Conservation (phyloP, 2,888 invertebrate genomes). For the Brachyopa scutellaris region DNA sequence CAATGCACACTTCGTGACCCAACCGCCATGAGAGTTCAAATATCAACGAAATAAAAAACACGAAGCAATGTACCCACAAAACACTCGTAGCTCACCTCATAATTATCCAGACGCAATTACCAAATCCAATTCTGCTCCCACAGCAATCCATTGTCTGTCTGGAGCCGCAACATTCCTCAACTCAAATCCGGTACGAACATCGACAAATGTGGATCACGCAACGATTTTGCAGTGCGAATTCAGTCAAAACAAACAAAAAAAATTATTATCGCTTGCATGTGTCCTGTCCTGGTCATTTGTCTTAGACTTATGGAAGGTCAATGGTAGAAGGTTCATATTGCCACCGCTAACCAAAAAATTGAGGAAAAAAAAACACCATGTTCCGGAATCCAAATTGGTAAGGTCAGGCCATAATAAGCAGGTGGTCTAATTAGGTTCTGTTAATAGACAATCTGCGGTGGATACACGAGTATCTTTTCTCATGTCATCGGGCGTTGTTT, state of each 20-base stretch:
- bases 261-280: constrained; percentile 45
- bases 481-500: constrained; percentile 25
- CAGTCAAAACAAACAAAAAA: background rate
- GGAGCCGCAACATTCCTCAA: background rate
- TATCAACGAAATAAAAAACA: too few relatives aligned
- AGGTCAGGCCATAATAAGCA: constrained; percentile 20
- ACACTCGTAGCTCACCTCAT: constrained; percentile 7
- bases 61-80: background rate
- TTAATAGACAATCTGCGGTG: constrained; percentile 16
- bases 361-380: background rate
- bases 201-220: background rate
- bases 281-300: constrained; percentile 49
- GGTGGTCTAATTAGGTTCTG: constrained; percentile 23
- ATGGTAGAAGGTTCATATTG: too few relatives aligned
- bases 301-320: constrained; percentile 33
- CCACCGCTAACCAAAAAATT: background rate
- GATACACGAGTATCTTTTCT: constrained; percentile 6
- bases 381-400: constrained; percentile 37
- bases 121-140: constrained; percentile 4
- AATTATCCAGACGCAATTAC: constrained; percentile 7
- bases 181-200: background rate
- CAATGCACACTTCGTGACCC: constrained; percentile 35
- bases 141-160: background rate
- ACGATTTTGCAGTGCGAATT: background rate
- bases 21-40: constrained; percentile 24